A percentile compares a stretch with the other conserved stretches of the same genome.
Conservation (phyloP, 1,140 invertebrate species). For the Aphaenogaster ashmeadi region DNA sequence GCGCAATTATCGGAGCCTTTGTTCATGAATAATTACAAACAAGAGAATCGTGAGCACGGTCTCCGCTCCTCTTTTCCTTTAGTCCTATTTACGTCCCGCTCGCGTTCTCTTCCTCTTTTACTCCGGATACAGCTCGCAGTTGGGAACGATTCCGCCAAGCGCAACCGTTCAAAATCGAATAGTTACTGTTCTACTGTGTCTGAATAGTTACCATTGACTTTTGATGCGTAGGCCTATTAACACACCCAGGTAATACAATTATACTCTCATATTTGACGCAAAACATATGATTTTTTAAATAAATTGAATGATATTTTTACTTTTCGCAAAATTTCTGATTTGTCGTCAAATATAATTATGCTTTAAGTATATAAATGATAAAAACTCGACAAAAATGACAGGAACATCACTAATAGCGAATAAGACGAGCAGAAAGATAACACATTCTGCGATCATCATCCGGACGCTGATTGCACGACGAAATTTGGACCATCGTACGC, state of each 20-base stretch:
- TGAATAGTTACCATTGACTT: conserved; percentile 51
- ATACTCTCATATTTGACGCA: background rate
- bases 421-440: background rate
- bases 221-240: background rate
- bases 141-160: conserved; percentile 45
- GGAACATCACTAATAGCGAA: background rate
- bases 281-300: background rate
- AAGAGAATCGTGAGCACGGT: conserved; percentile 73
- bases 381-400: background rate
- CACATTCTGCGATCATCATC: conserved; percentile 78
- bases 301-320: background rate
- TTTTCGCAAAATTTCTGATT: background rate
- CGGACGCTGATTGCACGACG: conserved; percentile 82
- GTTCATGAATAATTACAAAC: conserved; percentile 84
- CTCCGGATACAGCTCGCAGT: conserved; percentile 34
- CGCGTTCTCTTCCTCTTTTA: conserved; percentile 56
- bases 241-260: background rate
- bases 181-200: conserved; percentile 15
- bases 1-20: conserved; percentile 83
- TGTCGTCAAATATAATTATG: background rate
- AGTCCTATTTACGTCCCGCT: conserved; percentile 68
- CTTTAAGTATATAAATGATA: background rate
- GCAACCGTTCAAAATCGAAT: conserved; percentile 74
- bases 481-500: conserved; percentile 77
- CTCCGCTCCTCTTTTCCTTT: conserved; percentile 66